phyloP scores from a whole-genome alignment of 2,888 invertebrate genomes.

The Microdon myrmicae region DNA sequence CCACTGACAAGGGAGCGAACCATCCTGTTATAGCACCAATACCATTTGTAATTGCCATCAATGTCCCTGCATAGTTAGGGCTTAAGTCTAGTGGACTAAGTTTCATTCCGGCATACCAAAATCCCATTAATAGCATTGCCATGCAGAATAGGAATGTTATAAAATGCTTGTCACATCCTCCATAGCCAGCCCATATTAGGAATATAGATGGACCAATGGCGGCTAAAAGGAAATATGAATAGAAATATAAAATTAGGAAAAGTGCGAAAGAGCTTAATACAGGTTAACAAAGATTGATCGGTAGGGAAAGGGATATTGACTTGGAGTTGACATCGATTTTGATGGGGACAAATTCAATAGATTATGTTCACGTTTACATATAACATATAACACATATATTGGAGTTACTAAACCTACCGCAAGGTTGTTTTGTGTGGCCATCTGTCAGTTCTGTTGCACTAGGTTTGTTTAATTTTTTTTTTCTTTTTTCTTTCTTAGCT shows the following conservation, averaged over 20 bases:
- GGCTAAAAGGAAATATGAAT: constrained; percentile 68
- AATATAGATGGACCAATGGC: constrained; percentile 76
- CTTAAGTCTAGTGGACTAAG: constrained; percentile 76
- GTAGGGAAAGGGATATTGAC: no score
- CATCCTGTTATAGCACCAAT: constrained; percentile 79
- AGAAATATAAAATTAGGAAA: constrained; percentile 6
- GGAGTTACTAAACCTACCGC: no score
- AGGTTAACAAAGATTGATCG: no score
- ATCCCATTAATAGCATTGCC: constrained; percentile 77
- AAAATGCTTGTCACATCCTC: constrained; percentile 72
- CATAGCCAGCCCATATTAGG: constrained; percentile 75
- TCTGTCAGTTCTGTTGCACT: no score
- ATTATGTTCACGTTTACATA: no score
- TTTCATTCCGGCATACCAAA: constrained; percentile 78
- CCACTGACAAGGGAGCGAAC: constrained; percentile 75
- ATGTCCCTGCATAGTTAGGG: constrained; percentile 74
- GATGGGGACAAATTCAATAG: no score
- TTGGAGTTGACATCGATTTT: no score
- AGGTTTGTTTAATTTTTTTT: no score
- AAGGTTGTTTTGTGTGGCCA: no score
- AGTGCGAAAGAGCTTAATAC: neutral
- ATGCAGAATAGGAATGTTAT: constrained; percentile 74
- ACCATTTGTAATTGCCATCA: constrained; percentile 78
- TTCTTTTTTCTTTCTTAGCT: no score
- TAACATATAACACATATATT: no score